Percentiles rank a stretch among this genome's conserved stretches.
phyloP scores from a whole-genome alignment of 2,888 invertebrate species.

The Eugnorisma glareosa region DNA sequence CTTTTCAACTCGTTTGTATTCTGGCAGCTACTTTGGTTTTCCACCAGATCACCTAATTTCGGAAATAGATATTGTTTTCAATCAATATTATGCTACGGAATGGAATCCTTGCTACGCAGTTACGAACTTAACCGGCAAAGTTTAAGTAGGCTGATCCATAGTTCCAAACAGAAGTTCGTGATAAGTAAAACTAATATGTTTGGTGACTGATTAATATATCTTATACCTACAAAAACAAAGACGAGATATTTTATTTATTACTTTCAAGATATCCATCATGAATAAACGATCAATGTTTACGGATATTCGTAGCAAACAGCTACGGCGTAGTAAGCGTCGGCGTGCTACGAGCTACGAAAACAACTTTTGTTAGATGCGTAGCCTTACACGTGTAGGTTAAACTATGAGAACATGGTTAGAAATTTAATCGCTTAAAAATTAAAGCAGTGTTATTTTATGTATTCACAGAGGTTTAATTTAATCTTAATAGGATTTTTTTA shows the following conservation, averaged over 20 bases:
- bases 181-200: slow-evolving; percentile 39
- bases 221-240: slow-evolving; percentile 35
- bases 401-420: not conserved
- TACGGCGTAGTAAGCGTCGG: slow-evolving; percentile 68
- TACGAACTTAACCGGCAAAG: slow-evolving; percentile 21
- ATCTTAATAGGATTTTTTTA: not conserved
- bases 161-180: slow-evolving; percentile 33
- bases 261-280: slow-evolving; percentile 41
- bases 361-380: slow-evolving; percentile 22
- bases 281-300: slow-evolving; percentile 50
- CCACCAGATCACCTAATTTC: not conserved
- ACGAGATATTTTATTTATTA: slow-evolving; percentile 39
- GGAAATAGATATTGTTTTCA: slow-evolving; percentile 18
- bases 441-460: not conserved
- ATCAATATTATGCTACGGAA: slow-evolving; percentile 24
- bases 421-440: not conserved
- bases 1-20: slow-evolving; percentile 2
- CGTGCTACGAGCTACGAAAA: slow-evolving; percentile 56
- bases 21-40: not conserved
- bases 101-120: slow-evolving; percentile 28
- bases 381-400: not conserved
- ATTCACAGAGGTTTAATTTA: not conserved
- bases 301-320: slow-evolving; percentile 58
- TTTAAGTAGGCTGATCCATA: slow-evolving; percentile 38
- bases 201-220: slow-evolving; percentile 46